Conservation (phyloP, 2,888 invertebrate genomes). For the Oscheius onirici region DNA sequence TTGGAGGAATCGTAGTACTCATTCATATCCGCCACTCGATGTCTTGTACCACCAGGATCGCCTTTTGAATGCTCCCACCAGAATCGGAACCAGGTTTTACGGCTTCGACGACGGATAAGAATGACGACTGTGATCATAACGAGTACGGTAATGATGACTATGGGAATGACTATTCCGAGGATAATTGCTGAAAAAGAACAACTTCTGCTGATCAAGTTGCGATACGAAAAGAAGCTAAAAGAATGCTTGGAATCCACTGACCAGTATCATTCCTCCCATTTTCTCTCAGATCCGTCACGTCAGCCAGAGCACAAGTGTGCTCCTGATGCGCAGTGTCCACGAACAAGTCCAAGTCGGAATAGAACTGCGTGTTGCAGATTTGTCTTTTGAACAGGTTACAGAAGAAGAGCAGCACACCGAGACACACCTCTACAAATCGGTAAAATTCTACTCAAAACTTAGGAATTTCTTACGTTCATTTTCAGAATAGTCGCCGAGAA, state of each 20-base stretch:
- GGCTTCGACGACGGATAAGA: background rate
- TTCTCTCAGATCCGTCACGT: too few species aligned
- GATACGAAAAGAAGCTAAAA: too few species aligned
- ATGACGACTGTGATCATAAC: background rate
- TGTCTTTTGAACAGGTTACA: background rate
- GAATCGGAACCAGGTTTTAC: conserved; percentile 5
- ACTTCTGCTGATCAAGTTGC: too few species aligned
- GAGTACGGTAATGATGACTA: background rate
- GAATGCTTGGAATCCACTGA: too few species aligned
- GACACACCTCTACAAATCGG: background rate
- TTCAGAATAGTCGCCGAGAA: conserved; percentile 13
- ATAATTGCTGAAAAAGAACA: conserved; percentile 1
- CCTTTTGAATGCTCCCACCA: conserved; percentile 16
- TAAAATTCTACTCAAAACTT: too few species aligned
- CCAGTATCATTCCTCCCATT: too few species aligned
- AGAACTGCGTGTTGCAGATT: background rate
- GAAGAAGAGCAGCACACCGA: background rate
- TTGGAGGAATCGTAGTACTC: background rate
- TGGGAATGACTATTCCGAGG: background rate
- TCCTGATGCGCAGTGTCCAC: background rate
- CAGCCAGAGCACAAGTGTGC: background rate
- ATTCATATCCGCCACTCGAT: background rate
- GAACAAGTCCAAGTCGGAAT: background rate
- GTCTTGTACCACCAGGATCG: background rate
- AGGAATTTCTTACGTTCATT: background rate